Base-by-base conservation (phyloP, 2,113 vertebrate species). In the Ranitomeya imitator region DNA sequence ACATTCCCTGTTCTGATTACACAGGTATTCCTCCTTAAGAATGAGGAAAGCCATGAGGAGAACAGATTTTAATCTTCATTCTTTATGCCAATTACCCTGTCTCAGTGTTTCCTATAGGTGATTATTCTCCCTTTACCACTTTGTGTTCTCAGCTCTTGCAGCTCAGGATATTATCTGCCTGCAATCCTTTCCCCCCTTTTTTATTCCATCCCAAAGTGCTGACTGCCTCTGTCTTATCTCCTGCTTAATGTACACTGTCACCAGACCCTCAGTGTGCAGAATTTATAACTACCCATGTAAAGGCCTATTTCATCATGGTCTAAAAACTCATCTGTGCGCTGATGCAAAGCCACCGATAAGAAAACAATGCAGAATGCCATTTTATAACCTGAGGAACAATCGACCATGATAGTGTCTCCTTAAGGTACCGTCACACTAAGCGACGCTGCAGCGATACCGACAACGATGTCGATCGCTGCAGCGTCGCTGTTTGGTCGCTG, bases 191-290 rank as follows among this genome's bases (percentile, higher is more conserved):
- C 54, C 71, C 5, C 54, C 15, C 14, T 10, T 78, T 84, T 57
- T 83, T 57, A 61, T 61, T 88, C 21, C 3, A 37, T 76, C 59
- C 77, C 11, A 52, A 31, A 65, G 6, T 84, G 71, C 87, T 57
- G 87, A 83, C 69, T 83, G 81, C 59, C 45, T 26, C 76, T n/a
- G 23, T 51, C 60, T 78, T 84, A 83, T 88, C 81, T 88, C n/a
- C 60, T 78, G n/a, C 26, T 6, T 69, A 57, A 77, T 88, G 73
- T 84, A 10, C 60, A 63, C 57, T 84, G 81, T 67, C 71, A 88
- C 81, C 81, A 88, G 19, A 57, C 37, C 51, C 21, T 88, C 19
- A 61, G 54, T 86, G 85, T 67, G n/a, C 74, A 83, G 79, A 61
- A 88, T 88, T 76, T 67, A 87, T 87, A 19, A 23, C 78, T 26